phyloP scores from a whole-genome alignment of 2,888 invertebrate species.

The Papilio protenor region DNA sequence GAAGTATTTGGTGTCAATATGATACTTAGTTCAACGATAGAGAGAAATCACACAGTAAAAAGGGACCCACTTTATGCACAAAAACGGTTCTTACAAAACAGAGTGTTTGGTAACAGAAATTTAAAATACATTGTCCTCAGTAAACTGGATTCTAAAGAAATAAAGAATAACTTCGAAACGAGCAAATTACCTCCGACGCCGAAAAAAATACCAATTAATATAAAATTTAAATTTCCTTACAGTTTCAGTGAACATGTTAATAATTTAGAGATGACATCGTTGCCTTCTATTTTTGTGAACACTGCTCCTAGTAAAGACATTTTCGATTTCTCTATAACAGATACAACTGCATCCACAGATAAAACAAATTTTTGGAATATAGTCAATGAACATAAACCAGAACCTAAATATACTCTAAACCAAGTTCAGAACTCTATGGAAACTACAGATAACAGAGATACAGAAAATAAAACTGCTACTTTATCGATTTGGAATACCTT shows the following conservation, averaged over 20 bases:
- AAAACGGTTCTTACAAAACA: constrained; percentile 64
- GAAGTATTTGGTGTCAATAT: constrained; percentile 88
- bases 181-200: constrained; percentile 46
- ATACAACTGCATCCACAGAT: constrained; percentile 45
- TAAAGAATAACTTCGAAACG: constrained; percentile 62
- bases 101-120: constrained; percentile 57
- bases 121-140: constrained; percentile 66
- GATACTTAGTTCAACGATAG: constrained; percentile 84
- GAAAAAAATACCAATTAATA: constrained; percentile 55
- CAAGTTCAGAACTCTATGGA: constrained; percentile 41
- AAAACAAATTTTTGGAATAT: constrained; percentile 60
- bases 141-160: constrained; percentile 63
- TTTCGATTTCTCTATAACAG: constrained; percentile 51
- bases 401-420: constrained; percentile 53
- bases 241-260: constrained; percentile 61
- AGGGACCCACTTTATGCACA: constrained; percentile 62
- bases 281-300: constrained; percentile 45
- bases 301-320: constrained; percentile 57
- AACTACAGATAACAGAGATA: constrained; percentile 41
- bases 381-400: constrained; percentile 53
- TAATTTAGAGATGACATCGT: constrained; percentile 51
- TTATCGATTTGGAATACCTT: constrained; percentile 66
- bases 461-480: constrained; percentile 53
- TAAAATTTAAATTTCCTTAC: constrained; percentile 58
- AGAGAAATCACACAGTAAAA: constrained; percentile 67